These are phyloP conservation scores for Platygyra sinensis DNA, from an alignment of 64 coral and sea anemone species.

Conservation along the genomic window DNA sequence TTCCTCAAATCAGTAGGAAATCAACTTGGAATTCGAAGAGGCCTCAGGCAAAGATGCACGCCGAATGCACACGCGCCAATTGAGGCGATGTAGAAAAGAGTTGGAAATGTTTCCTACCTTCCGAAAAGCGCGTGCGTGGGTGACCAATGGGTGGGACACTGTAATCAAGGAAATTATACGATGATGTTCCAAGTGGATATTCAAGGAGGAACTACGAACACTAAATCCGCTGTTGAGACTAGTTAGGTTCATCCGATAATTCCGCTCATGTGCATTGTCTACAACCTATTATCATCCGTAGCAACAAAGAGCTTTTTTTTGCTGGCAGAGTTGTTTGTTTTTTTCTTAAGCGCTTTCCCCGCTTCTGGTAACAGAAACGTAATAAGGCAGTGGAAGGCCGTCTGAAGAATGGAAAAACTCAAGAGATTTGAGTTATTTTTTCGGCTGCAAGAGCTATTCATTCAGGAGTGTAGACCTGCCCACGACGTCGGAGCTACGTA, in stretches of 20 bases:
- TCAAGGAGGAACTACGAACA: background rate
- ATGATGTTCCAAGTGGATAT: background rate
- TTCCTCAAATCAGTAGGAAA: conserved; percentile 33
- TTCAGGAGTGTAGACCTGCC: no score
- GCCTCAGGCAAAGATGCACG: background rate
- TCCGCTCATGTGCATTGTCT: background rate
- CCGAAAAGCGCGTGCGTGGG: background rate
- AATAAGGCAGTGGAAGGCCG: background rate
- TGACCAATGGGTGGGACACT: background rate
- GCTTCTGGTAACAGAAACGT: background rate
- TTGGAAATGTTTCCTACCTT: background rate
- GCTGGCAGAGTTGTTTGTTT: background rate
- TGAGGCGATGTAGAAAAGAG: background rate
- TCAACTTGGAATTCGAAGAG: conserved; percentile 17
- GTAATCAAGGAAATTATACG: background rate
- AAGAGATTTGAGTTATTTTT: background rate
- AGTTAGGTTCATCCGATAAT: conserved; percentile 37
- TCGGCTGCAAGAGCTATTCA: background rate
- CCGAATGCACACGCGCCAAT: background rate
- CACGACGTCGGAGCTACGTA: no score
- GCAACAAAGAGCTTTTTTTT: background rate
- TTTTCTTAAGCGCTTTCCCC: conserved; percentile 30
- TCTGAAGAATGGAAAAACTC: background rate
- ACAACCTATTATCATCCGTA: no score
- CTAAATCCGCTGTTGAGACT: conserved; percentile 36